phyloP scores from a whole-genome alignment of 2,888 invertebrate genomes.

The Heliconius ethilla region DNA sequence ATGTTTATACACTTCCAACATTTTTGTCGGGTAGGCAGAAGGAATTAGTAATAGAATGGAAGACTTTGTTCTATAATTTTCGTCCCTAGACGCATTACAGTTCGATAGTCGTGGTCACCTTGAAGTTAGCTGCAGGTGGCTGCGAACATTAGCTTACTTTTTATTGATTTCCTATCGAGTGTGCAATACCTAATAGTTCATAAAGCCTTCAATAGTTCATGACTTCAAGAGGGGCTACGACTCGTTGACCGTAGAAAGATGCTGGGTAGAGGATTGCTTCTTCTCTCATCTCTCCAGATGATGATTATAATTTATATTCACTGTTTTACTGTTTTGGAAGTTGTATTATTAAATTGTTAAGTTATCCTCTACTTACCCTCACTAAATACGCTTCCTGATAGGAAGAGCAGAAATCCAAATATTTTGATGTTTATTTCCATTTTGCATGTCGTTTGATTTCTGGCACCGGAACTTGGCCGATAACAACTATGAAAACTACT shows the following conservation, averaged over 20 bases:
- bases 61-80: neutral
- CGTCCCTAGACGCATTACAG: neutral
- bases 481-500: neutral
- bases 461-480: neutral
- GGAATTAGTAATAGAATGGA: neutral
- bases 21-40: neutral
- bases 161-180: neutral
- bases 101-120: neutral
- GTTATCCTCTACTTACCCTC: neutral
- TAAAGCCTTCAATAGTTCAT: neutral
- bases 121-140: neutral
- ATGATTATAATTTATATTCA: neutral
- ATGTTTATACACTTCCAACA: neutral
- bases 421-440: slow-evolving; percentile 12
- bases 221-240: neutral
- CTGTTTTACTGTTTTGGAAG: neutral
- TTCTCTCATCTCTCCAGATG: neutral
- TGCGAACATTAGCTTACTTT: neutral
- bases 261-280: neutral
- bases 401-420: slow-evolving; percentile 2
- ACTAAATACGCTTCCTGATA: slow-evolving; percentile 1
- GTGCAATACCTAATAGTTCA: neutral
- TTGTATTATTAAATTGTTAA: neutral
- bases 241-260: neutral
- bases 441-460: slow-evolving; percentile 14